Base-by-base conservation (phyloP, 37 sponge, comb jelly and placozoan genomes). In the Halisarca cf. caerulea region DNA sequence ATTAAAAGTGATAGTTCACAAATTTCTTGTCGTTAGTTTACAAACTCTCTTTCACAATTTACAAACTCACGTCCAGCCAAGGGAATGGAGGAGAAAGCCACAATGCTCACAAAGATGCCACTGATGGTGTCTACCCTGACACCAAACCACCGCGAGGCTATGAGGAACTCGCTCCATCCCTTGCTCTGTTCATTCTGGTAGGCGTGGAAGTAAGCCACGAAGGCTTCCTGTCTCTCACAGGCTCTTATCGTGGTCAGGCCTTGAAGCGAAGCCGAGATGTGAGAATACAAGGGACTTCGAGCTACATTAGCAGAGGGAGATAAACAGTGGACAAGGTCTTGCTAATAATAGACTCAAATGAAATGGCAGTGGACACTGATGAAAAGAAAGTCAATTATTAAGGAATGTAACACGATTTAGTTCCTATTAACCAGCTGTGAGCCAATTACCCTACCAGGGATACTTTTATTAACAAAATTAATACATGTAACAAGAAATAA, bases 231-330 rank as follows among this genome's bases (percentile, higher is more conserved):
- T 54, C 72, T 75, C 11, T 62, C 59, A 82, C 80, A 86, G 18
- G 95, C 77, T 32, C 95, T 60, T 25, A 94, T 91, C 33, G 88
- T 91, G 34, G 95, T 51, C 58, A 94, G 79, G 0, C 95, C 95
- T 83, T 89, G 92, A 28, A 94, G 82, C 2, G 95, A 89, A 38
- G 84, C 75, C 18, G 95, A 91, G 18, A 94, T 59, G 71, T 94
- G 95, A 54, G 92, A 91, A 55, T 91, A 94, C 57, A 94, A 25
- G 33, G 95, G 95, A 81, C 95, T 94, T 0, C 95, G 92, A 55
- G 92, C 95, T 94, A n/a, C n/a, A n/a, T n/a, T n/a, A n/a, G n/a
- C n/a, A n/a, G n/a, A n/a, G n/a, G n/a, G n/a, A n/a, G n/a, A n/a
- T n/a, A n/a, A n/a, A n/a, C n/a, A n/a, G n/a, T n/a, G n/a, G n/a